Conservation (phyloP, 2,113 vertebrate species). For the Rhadina sibilatrix region DNA sequence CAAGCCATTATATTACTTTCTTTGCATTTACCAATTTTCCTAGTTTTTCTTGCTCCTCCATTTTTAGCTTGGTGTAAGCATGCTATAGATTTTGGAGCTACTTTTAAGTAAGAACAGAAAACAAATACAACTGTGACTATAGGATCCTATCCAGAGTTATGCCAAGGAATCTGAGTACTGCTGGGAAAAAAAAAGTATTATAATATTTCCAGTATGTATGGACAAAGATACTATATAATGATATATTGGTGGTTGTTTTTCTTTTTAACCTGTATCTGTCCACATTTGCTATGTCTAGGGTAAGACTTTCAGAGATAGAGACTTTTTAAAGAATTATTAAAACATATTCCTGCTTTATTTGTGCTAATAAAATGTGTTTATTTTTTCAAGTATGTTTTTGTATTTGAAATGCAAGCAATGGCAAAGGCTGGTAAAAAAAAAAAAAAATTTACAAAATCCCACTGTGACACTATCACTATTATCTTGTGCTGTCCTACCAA, state of each 20-base stretch:
- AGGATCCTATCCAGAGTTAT: neutral
- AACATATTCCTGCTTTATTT: neutral
- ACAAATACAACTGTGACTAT: neutral
- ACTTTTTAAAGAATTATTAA: neutral
- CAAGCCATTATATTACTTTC: neutral
- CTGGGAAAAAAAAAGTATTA: neutral
- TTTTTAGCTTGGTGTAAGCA: neutral
- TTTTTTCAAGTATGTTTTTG: neutral
- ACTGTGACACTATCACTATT: neutral
- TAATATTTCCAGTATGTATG: neutral
- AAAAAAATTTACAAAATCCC: accelerated
- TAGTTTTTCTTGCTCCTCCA: neutral
- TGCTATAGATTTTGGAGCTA: neutral
- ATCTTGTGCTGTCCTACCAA: neutral
- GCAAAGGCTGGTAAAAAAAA: neutral
- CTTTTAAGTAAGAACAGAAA: constrained; percentile 4
- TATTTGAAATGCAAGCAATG: neutral
- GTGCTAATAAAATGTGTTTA: neutral
- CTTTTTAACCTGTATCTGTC: neutral
- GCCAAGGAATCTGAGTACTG: neutral
- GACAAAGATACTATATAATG: neutral
- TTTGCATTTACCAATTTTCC: neutral
- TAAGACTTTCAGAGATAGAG: neutral
- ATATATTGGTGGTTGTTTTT: accelerated
- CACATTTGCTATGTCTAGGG: neutral